Conservation (phyloP, 2,113 vertebrate species). For the Pipa parva region DNA sequence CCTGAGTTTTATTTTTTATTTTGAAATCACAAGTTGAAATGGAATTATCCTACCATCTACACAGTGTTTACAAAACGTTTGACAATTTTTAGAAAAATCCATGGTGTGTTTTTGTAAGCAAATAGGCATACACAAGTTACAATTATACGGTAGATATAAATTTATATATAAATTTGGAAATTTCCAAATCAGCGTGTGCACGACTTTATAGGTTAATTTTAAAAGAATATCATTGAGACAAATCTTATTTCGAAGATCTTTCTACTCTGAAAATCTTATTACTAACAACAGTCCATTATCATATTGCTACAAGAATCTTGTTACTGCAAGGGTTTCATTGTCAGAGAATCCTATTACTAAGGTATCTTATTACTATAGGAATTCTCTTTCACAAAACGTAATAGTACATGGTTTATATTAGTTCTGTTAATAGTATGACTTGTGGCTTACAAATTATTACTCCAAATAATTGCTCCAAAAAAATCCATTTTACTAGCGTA, state of each 20-base stretch:
- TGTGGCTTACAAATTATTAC: background rate
- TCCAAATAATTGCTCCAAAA: background rate
- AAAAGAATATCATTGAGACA: background rate
- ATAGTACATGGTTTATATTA: background rate
- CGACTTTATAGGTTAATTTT: no score
- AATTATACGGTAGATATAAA: no score
- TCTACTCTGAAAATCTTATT: slow-evolving; percentile 21
- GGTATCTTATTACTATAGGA: background rate
- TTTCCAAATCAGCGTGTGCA: no score
- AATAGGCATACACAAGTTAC: no score
- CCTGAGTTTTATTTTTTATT: no score
- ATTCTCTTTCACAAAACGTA: background rate
- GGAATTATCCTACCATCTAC: no score
- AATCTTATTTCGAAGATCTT: slow-evolving; percentile 3
- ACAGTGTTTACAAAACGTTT: no score
- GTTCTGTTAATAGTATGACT: background rate
- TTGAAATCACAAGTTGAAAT: no score
- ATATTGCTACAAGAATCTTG: slow-evolving; percentile 18
- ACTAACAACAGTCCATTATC: slow-evolving; percentile 22
- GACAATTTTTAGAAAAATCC: no score
- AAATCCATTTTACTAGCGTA: background rate
- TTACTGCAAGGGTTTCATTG: background rate
- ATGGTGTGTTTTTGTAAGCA: no score
- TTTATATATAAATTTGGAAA: no score
- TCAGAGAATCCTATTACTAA: slow-evolving; percentile 1